Conservation (phyloP, 2,888 invertebrate species). For the Heteromurus nitidus region DNA sequence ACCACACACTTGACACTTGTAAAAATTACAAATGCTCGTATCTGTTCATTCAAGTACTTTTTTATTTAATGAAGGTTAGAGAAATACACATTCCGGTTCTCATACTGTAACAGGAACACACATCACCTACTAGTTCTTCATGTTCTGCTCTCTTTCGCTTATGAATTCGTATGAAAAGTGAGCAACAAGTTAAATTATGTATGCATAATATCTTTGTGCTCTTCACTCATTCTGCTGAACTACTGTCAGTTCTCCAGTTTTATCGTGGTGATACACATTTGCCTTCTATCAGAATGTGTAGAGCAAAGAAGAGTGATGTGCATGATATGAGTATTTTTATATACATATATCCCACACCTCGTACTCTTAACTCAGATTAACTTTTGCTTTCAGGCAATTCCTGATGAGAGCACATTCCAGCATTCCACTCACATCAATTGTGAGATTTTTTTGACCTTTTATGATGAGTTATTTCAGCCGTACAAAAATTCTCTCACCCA, state of each 20-base stretch:
- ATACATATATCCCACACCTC: background rate
- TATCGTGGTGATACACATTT: no score
- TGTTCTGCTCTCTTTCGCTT: background rate
- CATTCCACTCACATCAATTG: conserved; percentile 1
- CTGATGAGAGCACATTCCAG: conserved; percentile 45
- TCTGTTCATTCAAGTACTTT: conserved; percentile 23
- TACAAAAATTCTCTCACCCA: conserved; percentile 25
- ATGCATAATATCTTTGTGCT: background rate
- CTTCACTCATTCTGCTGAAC: background rate
- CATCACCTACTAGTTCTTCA: background rate
- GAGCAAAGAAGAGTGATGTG: no score
- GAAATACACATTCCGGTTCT: conserved; percentile 40
- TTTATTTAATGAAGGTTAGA: conserved; percentile 57
- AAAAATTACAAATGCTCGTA: conserved; percentile 47
- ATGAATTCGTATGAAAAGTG: background rate
- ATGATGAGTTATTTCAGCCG: conserved; percentile 26
- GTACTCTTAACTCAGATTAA: background rate
- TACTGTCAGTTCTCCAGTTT: background rate
- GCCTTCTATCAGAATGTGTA: no score
- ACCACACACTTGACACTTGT: conserved; percentile 57
- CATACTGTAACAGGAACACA: background rate
- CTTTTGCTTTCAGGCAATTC: conserved; percentile 7
- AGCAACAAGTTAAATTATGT: background rate
- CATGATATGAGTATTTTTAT: background rate
- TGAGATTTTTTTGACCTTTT: conserved; percentile 27